Percentiles rank a stretch among this genome's conserved stretches.
Evolutionary conservation across 2,888 invertebrate species (phyloP).

Genomic region (Pediacus dermestoides): DNA sequence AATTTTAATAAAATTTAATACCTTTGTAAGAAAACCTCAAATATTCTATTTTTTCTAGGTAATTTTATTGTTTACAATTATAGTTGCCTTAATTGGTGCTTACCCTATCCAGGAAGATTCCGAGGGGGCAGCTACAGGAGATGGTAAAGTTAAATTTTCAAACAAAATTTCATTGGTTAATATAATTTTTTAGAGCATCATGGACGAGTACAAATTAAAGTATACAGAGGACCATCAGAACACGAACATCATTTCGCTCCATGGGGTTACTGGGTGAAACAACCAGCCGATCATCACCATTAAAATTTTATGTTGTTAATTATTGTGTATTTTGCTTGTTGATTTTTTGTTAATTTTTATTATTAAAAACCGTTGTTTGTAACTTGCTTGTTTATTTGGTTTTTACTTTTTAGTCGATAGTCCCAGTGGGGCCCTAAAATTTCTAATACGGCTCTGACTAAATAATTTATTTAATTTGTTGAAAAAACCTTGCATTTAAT

Average conservation of each 20-base stretch:
- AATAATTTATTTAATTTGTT: too few species aligned
- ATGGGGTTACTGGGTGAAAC: constrained; percentile 72
- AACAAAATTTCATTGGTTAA: constrained; percentile 6
- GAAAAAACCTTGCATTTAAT: too few species aligned
- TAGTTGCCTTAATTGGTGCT: not conserved
- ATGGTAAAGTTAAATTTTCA: constrained; percentile 5
- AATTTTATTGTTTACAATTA: constrained; percentile 1
- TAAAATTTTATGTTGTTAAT: too few species aligned
- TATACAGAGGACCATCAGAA: constrained; percentile 67
- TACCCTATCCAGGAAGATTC: constrained; percentile 8
- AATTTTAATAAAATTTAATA: not conserved
- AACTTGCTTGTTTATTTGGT: too few species aligned
- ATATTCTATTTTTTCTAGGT: constrained; percentile 1
- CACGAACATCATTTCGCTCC: constrained; percentile 61
- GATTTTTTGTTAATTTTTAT: too few species aligned
- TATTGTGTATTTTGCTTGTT: too few species aligned
- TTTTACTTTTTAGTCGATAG: too few species aligned
- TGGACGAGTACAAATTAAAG: constrained; percentile 69
- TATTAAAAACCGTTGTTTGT: too few species aligned
- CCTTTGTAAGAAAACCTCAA: too few species aligned
- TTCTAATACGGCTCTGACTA: too few species aligned
- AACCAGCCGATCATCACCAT: constrained; percentile 60
- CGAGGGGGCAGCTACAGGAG: constrained; percentile 6
- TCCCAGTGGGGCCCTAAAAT: too few species aligned
- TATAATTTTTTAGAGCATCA: constrained; percentile 51